A percentile compares a stretch with the other conserved stretches of the same genome.
phyloP scores from a whole-genome alignment of 2,888 invertebrate species.

The Apoda limacodes region DNA sequence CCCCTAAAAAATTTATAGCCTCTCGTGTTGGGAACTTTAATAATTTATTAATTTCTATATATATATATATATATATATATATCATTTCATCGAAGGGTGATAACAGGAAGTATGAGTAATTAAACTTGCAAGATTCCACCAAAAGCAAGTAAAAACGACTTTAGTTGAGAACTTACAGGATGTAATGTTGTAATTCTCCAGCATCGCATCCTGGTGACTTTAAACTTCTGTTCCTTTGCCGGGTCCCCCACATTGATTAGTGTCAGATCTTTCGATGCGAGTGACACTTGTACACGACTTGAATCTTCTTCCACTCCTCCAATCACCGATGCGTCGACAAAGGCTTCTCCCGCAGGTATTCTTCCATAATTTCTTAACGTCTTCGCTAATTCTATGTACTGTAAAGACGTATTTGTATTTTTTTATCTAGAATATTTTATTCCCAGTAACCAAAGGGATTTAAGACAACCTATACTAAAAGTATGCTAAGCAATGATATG shows the following conservation, averaged over 20 bases:
- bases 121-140: neutral
- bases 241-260: slow-evolving; percentile 74
- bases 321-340: slow-evolving; percentile 40
- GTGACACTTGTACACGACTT: slow-evolving; percentile 73
- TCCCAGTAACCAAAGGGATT: too few species aligned
- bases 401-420: too few species aligned
- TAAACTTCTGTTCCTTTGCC: slow-evolving; percentile 86
- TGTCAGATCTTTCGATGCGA: slow-evolving; percentile 89
- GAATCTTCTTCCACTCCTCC: slow-evolving; percentile 27
- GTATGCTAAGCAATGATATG: too few species aligned
- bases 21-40: too few species aligned
- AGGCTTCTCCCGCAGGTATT: slow-evolving; percentile 67
- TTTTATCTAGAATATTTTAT: too few species aligned
- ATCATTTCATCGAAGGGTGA: too few species aligned
- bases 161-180: slow-evolving; percentile 73
- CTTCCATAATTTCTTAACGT: slow-evolving; percentile 91
- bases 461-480: too few species aligned
- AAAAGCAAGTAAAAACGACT: slow-evolving; percentile 10
- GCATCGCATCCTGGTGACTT: slow-evolving; percentile 95
- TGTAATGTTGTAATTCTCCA: slow-evolving; percentile 95
- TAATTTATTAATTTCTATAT: too few species aligned
- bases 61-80: too few species aligned
- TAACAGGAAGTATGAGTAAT: too few species aligned
- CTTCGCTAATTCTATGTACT: slow-evolving; percentile 89
- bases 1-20: too few species aligned